Base-by-base conservation (phyloP, 35 echinoderm and acorn worm species). In the Patiria miniata region DNA sequence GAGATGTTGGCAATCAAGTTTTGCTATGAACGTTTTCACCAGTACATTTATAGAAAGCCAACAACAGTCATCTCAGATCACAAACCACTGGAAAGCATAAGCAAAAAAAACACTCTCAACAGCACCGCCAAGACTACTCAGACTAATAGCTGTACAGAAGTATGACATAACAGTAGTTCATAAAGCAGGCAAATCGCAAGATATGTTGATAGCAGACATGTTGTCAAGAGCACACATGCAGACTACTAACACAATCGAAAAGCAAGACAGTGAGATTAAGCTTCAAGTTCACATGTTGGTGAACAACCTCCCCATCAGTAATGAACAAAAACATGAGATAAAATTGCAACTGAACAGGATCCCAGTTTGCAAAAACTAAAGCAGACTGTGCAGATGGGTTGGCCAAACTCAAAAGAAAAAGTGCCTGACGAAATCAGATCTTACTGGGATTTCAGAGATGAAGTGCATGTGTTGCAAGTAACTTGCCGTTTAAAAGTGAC, bases 1-100 rank as follows among this genome's bases (percentile, higher is more conserved):
- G 93, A 91, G 61, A 78, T 91, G 61, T 59, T 76, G 1, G 89
- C 93, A 15, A 84, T 95, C 12, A 33, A 56, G 7, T 91, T 87
- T 85, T 89, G 88, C 39, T 95, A 83, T 61, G 59, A 91, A 84
- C 86, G 61, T 38, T 88, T 95, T 52, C 87, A 94, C 32, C 80
- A 94, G 47, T 94, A 83, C 32, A 44, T 95, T 1, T 91, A 61
- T 83, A 89, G 93, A 47, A 47, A 47, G 4, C 42, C 42, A 6
- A 47, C 42, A 47, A 47, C 42, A 47, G 42, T 47, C 12, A 47
- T 47, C 42, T 47, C 42, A 47, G 52, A 85, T 61, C 82, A 85
- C 30, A 85, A 59, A 36, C 82, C 82, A 58, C 82, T 85, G 52
- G 56, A 59, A 85, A 85, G 26, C 16, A 82, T 82, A 18, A 82